A percentile compares a stretch with the other conserved stretches of the same genome.
These are phyloP conservation scores for Vulpes ferrilata DNA, from an alignment of 2,113 vertebrate genomes.

Conservation along the genomic window DNA sequence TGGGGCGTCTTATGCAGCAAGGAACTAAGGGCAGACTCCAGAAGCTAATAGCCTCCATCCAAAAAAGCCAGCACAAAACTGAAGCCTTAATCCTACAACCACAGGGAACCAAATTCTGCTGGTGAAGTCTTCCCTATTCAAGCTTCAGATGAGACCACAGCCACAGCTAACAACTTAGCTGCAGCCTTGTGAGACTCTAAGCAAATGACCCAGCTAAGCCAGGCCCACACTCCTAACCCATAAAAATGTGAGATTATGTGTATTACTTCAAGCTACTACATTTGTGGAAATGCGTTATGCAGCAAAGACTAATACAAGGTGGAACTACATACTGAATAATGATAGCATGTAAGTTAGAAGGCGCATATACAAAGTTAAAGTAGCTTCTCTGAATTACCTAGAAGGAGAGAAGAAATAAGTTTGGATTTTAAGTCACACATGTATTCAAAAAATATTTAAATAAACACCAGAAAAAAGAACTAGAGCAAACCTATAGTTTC, in stretches of 20 bases:
- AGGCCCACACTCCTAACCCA: background rate
- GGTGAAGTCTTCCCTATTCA: background rate
- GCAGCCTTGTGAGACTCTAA: background rate
- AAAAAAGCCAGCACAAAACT: background rate
- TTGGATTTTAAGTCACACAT: background rate
- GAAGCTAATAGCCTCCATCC: background rate
- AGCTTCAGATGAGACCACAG: background rate
- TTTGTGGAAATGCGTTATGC: constrained; percentile 7
- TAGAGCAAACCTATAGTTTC: background rate
- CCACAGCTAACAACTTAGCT: background rate
- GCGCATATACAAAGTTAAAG: background rate
- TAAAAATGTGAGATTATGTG: background rate
- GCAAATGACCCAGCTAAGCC: background rate
- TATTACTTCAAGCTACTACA: background rate
- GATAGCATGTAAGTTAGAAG: background rate
- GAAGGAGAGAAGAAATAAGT: background rate
- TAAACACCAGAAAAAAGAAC: background rate
- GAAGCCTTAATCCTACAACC: background rate
- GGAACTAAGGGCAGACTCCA: background rate
- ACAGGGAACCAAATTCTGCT: background rate
- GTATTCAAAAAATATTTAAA: background rate
- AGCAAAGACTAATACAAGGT: background rate
- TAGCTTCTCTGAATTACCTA: background rate
- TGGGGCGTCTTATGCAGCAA: background rate
- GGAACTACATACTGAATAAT: background rate